Evolutionary conservation across 2,797 vertebrate genomes (phyloP).

Genomic region (Delichon dasypus): DNA sequence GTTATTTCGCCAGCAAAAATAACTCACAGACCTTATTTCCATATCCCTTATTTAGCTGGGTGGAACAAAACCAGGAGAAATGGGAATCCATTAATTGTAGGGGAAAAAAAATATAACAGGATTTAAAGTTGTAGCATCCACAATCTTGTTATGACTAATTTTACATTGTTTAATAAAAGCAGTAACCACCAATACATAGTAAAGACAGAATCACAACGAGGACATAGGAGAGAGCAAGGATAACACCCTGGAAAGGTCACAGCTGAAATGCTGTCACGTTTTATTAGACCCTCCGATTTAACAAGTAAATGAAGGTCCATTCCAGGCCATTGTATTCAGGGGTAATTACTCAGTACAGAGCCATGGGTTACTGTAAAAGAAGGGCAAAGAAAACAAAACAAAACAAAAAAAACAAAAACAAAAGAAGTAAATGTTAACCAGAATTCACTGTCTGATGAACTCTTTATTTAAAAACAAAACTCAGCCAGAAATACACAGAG

Average conservation of each 20-base stretch:
- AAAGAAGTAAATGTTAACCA: constrained; percentile 73
- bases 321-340: constrained; percentile 84
- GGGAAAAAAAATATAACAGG: too few species aligned
- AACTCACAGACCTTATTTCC: constrained; percentile 35
- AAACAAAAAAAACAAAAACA: constrained; percentile 58
- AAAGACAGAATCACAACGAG: constrained; percentile 39
- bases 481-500: constrained; percentile 44
- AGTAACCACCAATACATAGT: background rate
- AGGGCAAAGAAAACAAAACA: constrained; percentile 90
- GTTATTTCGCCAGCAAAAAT: constrained; percentile 60
- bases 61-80: background rate
- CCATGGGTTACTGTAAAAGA: constrained; percentile 98
- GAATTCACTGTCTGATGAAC: constrained; percentile 63
- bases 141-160: too few species aligned
- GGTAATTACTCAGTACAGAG: constrained; percentile 98
- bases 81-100: background rate
- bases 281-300: constrained; percentile 63
- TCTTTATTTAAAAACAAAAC: constrained; percentile 65
- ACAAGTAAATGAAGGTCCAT: constrained; percentile 80
- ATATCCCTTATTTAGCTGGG: background rate
- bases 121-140: too few species aligned
- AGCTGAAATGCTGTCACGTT: constrained; percentile 70
- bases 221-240: constrained; percentile 35
- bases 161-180: too few species aligned
- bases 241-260: constrained; percentile 53